phyloP scores from a whole-genome alignment of 2,797 vertebrate species.

The Melanogrammus aeglefinus region DNA sequence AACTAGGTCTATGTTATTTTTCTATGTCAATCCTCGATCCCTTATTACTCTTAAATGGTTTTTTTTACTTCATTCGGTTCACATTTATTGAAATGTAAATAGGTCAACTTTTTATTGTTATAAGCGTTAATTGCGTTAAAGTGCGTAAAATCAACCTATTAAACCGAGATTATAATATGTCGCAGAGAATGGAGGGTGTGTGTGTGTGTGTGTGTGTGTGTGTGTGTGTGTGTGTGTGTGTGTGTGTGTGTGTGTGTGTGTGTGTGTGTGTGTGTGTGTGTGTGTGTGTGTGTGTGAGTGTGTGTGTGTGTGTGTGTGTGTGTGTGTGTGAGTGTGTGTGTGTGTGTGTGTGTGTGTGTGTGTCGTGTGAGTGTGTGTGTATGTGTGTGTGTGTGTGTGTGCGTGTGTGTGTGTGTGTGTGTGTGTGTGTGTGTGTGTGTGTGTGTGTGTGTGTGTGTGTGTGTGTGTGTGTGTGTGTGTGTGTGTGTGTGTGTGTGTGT shows the following conservation, averaged over 20 bases:
- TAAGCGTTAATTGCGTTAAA: not conserved
- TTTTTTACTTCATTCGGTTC: too few relatives aligned
- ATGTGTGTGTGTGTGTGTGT: not conserved
- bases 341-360: not conserved
- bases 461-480: slow-evolving; percentile 9
- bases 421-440: slow-evolving; percentile 7
- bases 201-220: slow-evolving; percentile 10
- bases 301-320: not conserved
- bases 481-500: not conserved
- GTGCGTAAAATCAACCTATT: not conserved
- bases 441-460: not conserved
- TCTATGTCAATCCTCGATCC: too few relatives aligned
- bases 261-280: not conserved
- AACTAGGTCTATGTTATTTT: too few relatives aligned
- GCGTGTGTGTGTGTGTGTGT: not conserved
- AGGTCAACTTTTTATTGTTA: not conserved
- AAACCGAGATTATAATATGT: not conserved
- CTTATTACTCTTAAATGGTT: too few relatives aligned
- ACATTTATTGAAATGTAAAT: not conserved
- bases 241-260: not conserved
- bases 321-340: not conserved
- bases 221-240: slow-evolving; percentile 5
- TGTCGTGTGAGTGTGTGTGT: not conserved
- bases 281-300: slow-evolving; percentile 3
- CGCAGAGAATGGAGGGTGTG: slow-evolving; percentile 20